Conservation (phyloP, 2,797 vertebrate genomes). For the Acrocephalus scirpaceus region DNA sequence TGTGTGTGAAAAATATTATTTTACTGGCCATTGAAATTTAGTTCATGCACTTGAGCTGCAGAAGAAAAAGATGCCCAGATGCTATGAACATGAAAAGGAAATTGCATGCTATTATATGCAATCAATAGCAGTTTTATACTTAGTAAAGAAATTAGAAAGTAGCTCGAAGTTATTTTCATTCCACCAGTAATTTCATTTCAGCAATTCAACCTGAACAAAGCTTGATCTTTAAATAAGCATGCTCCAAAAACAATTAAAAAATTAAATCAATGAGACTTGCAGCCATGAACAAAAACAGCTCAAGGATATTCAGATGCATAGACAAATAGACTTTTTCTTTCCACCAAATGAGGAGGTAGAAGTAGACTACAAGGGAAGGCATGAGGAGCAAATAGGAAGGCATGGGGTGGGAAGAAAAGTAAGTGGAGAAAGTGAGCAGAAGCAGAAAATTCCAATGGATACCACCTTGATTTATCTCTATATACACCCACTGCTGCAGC, state of each 20-base stretch:
- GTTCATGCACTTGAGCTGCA: not conserved
- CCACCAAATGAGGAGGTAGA: not conserved
- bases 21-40: not conserved
- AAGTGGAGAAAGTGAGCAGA: not conserved
- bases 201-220: not conserved
- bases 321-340: not conserved
- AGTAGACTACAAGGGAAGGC: not conserved
- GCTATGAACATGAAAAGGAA: not conserved
- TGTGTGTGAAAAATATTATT: not conserved
- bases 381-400: not conserved
- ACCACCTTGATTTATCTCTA: not conserved
- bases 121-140: not conserved
- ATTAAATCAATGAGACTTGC: not conserved
- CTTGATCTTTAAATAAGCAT: not conserved
- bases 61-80: not conserved
- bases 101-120: not conserved
- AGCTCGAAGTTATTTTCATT: not conserved
- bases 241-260: not conserved
- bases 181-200: not conserved
- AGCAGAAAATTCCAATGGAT: not conserved
- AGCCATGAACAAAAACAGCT: not conserved
- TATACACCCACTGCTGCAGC: not conserved
- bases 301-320: not conserved
- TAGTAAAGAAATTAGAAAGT: not conserved
- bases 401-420: not conserved